Evolutionary conservation across 2,888 invertebrate genomes (phyloP), one percentile per base, ranked within the genome.

Genomic region (Stenotaenia linearis): DNA sequence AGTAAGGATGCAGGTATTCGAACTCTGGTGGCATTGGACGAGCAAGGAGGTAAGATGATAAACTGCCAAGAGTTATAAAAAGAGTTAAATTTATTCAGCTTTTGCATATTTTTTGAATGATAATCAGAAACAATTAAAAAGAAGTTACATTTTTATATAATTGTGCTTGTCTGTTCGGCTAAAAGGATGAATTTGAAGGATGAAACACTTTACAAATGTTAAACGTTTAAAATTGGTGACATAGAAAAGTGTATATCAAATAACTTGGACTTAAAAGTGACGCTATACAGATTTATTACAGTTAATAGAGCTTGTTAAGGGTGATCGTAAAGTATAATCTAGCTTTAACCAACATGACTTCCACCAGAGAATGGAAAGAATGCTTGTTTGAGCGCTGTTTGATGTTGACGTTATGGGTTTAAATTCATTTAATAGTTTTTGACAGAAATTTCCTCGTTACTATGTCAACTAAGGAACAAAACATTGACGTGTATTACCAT

Each of bases 1-100:
- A 97, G 97, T 92, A 98, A 98, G 94, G 98, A 98, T 92, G 97
- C 97, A 89, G 98, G 98, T 90, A 98, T 98, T 91, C 95, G 97
- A 88, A 98, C 97, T 91, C 93, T 98, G 92, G 98, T 98, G 91
- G 97, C 97, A 90, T 93, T 98, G 91, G 98, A 98, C 90, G 98
- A 98, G 92, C 98, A 98, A 93, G 98, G 98, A 96, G 97, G 97
- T 97, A 94, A 96, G 95, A 94, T 12, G 4, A 69, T 5, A 28
- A 28, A 12, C 12, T 25, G 28, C 10, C 69, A 69, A 18, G 50
- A 50, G 50, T 50, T 50, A n/a, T 4, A 5, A 21, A 0, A 50
- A 32, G 4, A 32, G 32, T 9, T 6, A 32, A 9, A 32, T 32
- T 6, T 32, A 9, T 32, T 32, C 9, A 32, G 5, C 4, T 32